A percentile compares a stretch with the other conserved stretches of the same genome.
Evolutionary conservation across 2,888 invertebrate species (phyloP).

Genomic region (Metalampra italica): DNA sequence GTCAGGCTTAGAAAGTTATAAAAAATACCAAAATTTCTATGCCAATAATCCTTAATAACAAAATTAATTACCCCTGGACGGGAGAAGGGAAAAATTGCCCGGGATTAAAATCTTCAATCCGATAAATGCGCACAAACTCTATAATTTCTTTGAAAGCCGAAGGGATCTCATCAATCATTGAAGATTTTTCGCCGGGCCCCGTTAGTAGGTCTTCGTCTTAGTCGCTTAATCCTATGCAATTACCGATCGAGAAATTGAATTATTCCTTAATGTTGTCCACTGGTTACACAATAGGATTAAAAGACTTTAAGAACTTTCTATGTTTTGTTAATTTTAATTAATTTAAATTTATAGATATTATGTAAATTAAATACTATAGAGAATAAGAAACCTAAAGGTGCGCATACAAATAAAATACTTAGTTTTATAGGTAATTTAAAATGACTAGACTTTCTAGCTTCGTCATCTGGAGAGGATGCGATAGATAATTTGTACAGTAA

Average conservation of each 20-base stretch:
- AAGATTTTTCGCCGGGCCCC: slow-evolving; percentile 32
- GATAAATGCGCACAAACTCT: slow-evolving; percentile 47
- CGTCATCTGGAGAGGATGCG: no score
- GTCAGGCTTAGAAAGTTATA: no score
- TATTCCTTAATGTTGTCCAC: slow-evolving; percentile 34
- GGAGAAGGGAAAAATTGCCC: slow-evolving; percentile 32
- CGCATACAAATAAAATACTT: no score
- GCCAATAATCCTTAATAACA: slow-evolving; percentile 47
- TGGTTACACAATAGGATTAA: slow-evolving; percentile 27
- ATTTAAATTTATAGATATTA: background rate
- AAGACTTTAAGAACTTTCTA: slow-evolving; percentile 7
- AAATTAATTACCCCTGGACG: slow-evolving; percentile 52
- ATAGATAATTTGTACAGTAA: no score
- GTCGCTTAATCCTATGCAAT: slow-evolving; percentile 29
- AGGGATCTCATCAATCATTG: slow-evolving; percentile 51
- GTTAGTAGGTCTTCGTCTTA: slow-evolving; percentile 8
- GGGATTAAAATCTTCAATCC: slow-evolving; percentile 54
- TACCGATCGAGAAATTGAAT: slow-evolving; percentile 47
- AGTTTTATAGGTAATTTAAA: no score
- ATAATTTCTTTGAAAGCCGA: slow-evolving; percentile 36
- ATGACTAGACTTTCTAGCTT: no score
- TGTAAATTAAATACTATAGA: no score
- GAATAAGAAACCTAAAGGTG: no score
- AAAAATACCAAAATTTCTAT: slow-evolving; percentile 23
- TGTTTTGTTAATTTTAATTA: background rate